Evolutionary conservation across 2,888 invertebrate species (phyloP).

Genomic region (Panzeria rudis): DNA sequence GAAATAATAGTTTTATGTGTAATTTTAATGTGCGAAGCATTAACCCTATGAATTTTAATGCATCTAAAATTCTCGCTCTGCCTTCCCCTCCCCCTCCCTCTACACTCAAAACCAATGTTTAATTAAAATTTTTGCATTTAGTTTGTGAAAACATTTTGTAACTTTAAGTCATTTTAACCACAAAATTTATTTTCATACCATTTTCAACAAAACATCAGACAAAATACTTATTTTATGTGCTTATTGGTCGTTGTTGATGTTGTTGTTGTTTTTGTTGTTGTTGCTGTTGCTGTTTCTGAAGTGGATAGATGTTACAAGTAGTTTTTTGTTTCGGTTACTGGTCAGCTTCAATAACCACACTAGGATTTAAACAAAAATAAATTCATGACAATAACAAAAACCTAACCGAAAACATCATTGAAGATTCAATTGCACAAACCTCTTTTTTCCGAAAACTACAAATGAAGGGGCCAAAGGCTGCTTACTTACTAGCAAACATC

Average conservation of each 20-base stretch:
- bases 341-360: constrained; percentile 57
- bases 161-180: constrained; percentile 58
- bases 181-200: constrained; percentile 53
- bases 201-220: constrained; percentile 42
- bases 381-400: constrained; percentile 17
- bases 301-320: neutral
- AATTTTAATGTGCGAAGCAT: neutral
- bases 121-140: constrained; percentile 52
- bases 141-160: constrained; percentile 27
- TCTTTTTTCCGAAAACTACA: neutral
- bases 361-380: constrained; percentile 45
- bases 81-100: neutral
- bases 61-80: neutral
- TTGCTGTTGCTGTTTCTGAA: neutral
- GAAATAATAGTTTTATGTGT: neutral
- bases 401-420: constrained; percentile 54
- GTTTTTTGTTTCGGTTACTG: constrained; percentile 24
- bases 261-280: constrained; percentile 1
- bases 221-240: constrained; percentile 52
- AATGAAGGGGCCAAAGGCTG: constrained; percentile 7
- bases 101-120: neutral
- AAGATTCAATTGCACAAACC: constrained; percentile 52
- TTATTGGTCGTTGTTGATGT: constrained; percentile 23
- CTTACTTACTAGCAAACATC: no score
- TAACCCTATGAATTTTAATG: neutral